phyloP scores from a whole-genome alignment of 2,797 vertebrate species.

The Cossypha polioptera region DNA sequence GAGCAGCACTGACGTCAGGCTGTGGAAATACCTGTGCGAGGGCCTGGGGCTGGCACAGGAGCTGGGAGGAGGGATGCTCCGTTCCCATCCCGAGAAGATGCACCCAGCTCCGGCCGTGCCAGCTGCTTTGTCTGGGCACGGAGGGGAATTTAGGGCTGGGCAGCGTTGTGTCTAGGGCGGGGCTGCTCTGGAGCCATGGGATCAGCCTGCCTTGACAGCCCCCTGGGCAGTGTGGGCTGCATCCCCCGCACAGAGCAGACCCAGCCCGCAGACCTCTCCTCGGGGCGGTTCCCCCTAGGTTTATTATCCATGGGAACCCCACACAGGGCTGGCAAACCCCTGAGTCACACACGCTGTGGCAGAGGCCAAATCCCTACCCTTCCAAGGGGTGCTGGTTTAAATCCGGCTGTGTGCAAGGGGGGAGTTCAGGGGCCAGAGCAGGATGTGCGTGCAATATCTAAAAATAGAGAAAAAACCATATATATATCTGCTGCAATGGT shows the following conservation, averaged over 20 bases:
- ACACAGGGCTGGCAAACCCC: not conserved
- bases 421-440: not conserved
- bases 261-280: not conserved
- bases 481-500: too few species aligned
- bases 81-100: not conserved
- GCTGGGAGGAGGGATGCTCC: not conserved
- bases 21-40: conserved; percentile 3
- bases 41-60: not conserved
- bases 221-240: not conserved
- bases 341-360: rapidly evolving
- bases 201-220: not conserved
- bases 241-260: not conserved
- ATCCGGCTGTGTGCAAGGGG: rapidly evolving
- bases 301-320: not conserved
- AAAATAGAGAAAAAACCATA: too few species aligned
- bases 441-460: rapidly evolving
- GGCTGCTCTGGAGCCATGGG: not conserved
- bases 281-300: rapidly evolving
- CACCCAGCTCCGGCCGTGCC: not conserved
- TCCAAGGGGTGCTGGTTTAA: not conserved
- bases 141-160: not conserved
- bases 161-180: not conserved
- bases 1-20: not conserved
- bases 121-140: not conserved
- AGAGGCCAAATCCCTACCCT: not conserved